Evolutionary conservation across 1,140 invertebrate species (phyloP).

Genomic region (Ips nitidus): DNA sequence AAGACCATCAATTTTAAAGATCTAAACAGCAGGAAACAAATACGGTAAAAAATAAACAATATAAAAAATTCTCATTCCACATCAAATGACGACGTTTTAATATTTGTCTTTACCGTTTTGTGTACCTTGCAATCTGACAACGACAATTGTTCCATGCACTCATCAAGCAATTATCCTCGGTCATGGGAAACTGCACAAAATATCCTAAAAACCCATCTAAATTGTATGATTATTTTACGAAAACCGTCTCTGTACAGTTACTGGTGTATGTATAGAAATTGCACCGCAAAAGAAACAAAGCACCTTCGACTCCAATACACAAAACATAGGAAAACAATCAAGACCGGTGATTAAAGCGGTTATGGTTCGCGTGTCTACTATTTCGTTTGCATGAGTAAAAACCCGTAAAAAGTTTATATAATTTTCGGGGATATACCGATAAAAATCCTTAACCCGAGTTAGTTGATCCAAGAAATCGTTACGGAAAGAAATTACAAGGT

Average conservation of each 20-base stretch:
- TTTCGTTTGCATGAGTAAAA: slow-evolving; percentile 28
- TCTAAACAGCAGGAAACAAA: too few species aligned
- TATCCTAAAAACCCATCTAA: background rate
- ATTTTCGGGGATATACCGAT: slow-evolving; percentile 26
- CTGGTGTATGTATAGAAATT: background rate
- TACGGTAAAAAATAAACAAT: background rate
- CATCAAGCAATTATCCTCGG: slow-evolving; percentile 12
- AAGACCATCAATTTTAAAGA: too few species aligned
- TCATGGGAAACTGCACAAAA: slow-evolving; percentile 18
- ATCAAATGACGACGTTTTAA: background rate
- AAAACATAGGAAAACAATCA: slow-evolving; percentile 19
- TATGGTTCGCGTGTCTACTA: slow-evolving; percentile 21
- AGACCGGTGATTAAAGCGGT: slow-evolving; percentile 16
- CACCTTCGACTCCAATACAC: background rate
- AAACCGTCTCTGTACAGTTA: background rate
- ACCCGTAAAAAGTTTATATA: slow-evolving; percentile 29
- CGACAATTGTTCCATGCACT: background rate
- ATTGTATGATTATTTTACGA: slow-evolving; percentile 1
- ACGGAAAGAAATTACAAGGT: slow-evolving; percentile 7
- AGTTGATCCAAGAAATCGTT: slow-evolving; percentile 16
- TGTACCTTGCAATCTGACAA: background rate
- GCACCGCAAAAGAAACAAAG: background rate
- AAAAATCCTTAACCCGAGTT: slow-evolving; percentile 21
- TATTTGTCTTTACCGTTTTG: slow-evolving; percentile 1
- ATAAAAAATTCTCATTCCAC: background rate